These are phyloP conservation scores for Eupithecia centaureata DNA, from an alignment of 2,888 invertebrate genomes.

Conservation along the genomic window DNA sequence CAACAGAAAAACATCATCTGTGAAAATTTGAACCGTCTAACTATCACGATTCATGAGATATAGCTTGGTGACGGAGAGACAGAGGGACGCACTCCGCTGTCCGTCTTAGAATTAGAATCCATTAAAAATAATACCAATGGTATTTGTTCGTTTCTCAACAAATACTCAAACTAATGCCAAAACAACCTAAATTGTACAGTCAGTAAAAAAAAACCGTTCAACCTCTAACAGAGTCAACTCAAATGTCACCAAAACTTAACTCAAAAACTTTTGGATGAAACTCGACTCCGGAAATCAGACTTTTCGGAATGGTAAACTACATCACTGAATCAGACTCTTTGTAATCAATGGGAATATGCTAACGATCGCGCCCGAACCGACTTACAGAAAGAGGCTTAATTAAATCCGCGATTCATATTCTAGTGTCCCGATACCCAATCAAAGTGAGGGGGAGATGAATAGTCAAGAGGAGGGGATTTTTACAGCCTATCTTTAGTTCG, in stretches of 20 bases:
- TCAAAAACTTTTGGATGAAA: background rate
- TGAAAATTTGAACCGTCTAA: too few relatives aligned
- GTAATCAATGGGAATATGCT: constrained; percentile 47
- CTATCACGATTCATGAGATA: too few relatives aligned
- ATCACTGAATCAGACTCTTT: constrained; percentile 37
- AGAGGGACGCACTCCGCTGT: too few relatives aligned
- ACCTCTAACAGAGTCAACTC: too few relatives aligned
- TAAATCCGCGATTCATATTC: constrained; percentile 49
- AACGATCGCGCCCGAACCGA: constrained; percentile 41
- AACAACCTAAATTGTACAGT: too few relatives aligned
- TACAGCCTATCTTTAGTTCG: constrained; percentile 23
- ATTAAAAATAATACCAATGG: too few relatives aligned
- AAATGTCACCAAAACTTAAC: background rate
- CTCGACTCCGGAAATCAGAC: background rate
- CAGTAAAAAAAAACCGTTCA: too few relatives aligned
- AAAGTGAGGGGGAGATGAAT: constrained; percentile 37
- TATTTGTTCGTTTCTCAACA: too few relatives aligned
- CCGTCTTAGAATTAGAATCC: too few relatives aligned
- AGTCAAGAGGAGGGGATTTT: constrained; percentile 30
- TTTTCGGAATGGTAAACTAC: background rate
- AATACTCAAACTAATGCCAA: too few relatives aligned
- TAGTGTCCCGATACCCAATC: constrained; percentile 47
- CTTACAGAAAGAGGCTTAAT: constrained; percentile 46
- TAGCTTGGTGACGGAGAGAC: too few relatives aligned
- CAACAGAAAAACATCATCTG: too few relatives aligned